Conservation (phyloP, 2,113 vertebrate species). For the Tragelaphus imberbis region DNA sequence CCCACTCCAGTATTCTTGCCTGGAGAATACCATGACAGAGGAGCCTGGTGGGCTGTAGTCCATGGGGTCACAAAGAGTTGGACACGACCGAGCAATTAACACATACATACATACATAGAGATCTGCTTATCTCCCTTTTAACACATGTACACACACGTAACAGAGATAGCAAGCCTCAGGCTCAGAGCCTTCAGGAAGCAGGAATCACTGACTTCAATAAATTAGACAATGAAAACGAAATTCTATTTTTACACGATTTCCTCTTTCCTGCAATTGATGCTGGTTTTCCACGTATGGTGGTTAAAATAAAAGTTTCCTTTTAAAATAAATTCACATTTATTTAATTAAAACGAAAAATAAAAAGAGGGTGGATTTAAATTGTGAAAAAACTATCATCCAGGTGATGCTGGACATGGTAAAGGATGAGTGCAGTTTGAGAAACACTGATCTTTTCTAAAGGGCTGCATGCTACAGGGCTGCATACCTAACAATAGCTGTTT, state of each 20-base stretch:
- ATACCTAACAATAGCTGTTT: fast-evolving
- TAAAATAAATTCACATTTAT: neutral
- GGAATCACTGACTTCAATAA: neutral
- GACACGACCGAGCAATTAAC: neutral
- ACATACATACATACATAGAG: neutral
- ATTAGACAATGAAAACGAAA: neutral
- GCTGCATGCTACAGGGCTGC: neutral
- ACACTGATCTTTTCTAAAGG: neutral
- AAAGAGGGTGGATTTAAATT: neutral
- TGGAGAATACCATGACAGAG: neutral
- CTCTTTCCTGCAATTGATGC: neutral
- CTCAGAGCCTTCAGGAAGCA: neutral
- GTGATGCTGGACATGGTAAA: neutral
- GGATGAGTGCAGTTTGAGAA: neutral
- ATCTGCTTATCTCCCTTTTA: neutral
- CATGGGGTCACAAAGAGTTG: neutral
- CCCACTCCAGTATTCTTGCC: neutral
- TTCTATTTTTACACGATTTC: neutral
- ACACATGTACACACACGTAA: neutral
- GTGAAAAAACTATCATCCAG: neutral
- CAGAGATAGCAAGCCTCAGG: neutral
- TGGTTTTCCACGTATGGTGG: neutral
- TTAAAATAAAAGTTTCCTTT: neutral
- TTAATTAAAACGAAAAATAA: neutral
- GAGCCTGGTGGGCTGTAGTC: neutral